Evolutionary conservation across 2,113 vertebrate species (phyloP).

Genomic region (Podarcis raffonei): DNA sequence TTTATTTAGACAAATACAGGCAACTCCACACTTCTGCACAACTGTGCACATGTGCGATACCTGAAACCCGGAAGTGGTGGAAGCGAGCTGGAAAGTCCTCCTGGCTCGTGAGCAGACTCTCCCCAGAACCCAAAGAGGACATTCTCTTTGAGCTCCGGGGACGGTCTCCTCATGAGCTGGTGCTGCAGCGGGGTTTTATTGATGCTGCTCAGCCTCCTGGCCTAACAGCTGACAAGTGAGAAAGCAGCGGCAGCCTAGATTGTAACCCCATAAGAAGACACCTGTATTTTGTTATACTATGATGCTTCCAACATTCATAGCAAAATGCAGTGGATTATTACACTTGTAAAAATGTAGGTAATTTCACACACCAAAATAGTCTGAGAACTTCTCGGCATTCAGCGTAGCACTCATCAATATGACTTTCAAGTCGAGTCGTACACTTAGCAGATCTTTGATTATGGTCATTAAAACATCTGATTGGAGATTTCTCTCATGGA

Average conservation of each 20-base stretch:
- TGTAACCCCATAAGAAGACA: not conserved
- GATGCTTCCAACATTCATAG: not conserved
- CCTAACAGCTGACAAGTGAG: too few species aligned
- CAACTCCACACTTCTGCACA: too few species aligned
- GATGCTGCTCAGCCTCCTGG: too few species aligned
- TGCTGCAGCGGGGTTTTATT: too few species aligned
- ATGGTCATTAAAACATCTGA: conserved; percentile 94
- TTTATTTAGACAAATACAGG: not conserved
- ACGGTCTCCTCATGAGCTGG: too few species aligned
- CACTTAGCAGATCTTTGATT: conserved; percentile 86
- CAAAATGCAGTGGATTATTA: not conserved
- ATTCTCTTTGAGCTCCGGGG: too few species aligned
- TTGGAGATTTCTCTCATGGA: conserved; percentile 96
- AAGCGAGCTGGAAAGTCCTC: too few species aligned
- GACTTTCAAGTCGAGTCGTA: conserved; percentile 87
- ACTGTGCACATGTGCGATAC: too few species aligned
- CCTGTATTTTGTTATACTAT: not conserved
- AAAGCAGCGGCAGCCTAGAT: too few species aligned
- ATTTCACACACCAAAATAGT: conserved; percentile 88
- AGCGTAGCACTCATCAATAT: conserved; percentile 97
- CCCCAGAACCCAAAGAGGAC: too few species aligned
- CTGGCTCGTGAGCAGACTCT: too few species aligned
- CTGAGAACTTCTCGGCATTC: conserved; percentile 96
- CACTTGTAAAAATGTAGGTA: conserved; percentile 2
- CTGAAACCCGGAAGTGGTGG: too few species aligned